Evolutionary conservation across 2,888 invertebrate species (phyloP).

Genomic region (Drosophila neoperkinsi): DNA sequence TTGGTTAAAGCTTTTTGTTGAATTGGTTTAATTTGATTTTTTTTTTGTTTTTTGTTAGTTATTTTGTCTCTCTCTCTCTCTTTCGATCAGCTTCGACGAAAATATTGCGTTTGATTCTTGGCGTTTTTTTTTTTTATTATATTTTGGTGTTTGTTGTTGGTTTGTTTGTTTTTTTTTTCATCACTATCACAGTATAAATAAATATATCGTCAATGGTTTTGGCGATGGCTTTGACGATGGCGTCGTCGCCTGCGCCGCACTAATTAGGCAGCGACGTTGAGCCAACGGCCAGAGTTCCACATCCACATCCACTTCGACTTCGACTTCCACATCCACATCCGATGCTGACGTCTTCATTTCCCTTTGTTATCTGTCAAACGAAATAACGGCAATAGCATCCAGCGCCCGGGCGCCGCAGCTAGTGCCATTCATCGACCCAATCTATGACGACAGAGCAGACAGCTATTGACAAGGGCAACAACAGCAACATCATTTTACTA

Average conservation of each 20-base stretch:
- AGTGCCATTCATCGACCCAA: slow-evolving; percentile 67
- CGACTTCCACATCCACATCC: slow-evolving; percentile 55
- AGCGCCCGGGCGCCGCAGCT: slow-evolving; percentile 47
- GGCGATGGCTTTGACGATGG: slow-evolving; percentile 56
- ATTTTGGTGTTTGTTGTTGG: slow-evolving; percentile 35
- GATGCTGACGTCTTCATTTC: slow-evolving; percentile 67
- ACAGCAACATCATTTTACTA: slow-evolving; percentile 50
- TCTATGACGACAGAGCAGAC: slow-evolving; percentile 65
- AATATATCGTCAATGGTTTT: slow-evolving; percentile 52
- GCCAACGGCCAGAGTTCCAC: slow-evolving; percentile 55
- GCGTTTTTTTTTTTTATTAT: slow-evolving; percentile 41
- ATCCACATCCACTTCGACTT: slow-evolving; percentile 51
- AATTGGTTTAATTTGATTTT: slow-evolving; percentile 39
- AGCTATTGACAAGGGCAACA: slow-evolving; percentile 59
- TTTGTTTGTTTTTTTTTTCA: slow-evolving; percentile 44
- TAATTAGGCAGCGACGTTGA: slow-evolving; percentile 61
- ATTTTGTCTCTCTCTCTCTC: slow-evolving; percentile 40
- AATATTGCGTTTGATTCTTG: slow-evolving; percentile 73
- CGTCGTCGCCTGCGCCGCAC: slow-evolving; percentile 56
- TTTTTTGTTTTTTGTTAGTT: slow-evolving; percentile 10
- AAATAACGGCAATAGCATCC: slow-evolving; percentile 59
- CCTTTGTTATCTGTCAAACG: slow-evolving; percentile 61
- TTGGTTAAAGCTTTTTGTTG: slow-evolving; percentile 74
- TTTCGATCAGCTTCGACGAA: slow-evolving; percentile 44
- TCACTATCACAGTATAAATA: slow-evolving; percentile 79